Percentiles rank a stretch among this genome's conserved stretches.
Evolutionary conservation across 2,888 invertebrate genomes (phyloP).

Genomic region (Isoperla grammatica): DNA sequence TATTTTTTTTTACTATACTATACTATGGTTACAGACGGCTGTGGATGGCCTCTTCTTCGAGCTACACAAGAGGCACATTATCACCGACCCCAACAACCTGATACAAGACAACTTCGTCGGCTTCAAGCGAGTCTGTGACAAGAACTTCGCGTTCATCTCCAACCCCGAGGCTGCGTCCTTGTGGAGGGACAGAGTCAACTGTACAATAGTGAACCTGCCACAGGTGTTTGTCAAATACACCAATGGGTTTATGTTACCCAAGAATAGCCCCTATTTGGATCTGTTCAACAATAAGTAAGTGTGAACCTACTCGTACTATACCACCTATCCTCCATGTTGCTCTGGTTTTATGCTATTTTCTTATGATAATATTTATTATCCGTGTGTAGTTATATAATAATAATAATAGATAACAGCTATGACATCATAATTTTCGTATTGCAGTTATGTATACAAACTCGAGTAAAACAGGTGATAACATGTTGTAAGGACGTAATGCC

Average conservation of each 20-base stretch:
- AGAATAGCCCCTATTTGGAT: constrained; percentile 1
- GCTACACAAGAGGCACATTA: neutral
- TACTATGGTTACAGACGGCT: neutral
- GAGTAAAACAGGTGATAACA: no score
- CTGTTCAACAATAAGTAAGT: constrained; percentile 8
- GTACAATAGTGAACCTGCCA: constrained; percentile 3
- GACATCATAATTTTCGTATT: no score
- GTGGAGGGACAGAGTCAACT: constrained; percentile 6
- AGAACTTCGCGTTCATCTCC: constrained; percentile 9
- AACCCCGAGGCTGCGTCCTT: constrained; percentile 6
- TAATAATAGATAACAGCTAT: no score
- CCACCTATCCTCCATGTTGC: no score
- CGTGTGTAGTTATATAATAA: no score
- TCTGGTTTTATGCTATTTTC: no score
- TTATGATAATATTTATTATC: no score
- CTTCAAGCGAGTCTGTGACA: constrained; percentile 2
- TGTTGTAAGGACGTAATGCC: no score
- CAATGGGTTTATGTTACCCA: neutral
- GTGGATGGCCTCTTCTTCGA: constrained; percentile 1
- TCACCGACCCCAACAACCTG: constrained; percentile 10
- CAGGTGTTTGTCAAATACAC: constrained; percentile 11
- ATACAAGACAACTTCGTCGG: neutral
- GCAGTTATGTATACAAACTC: no score
- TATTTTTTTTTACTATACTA: no score
- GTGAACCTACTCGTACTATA: no score